Conservation (phyloP, 2,113 vertebrate species). For the Archilochus colubris region DNA sequence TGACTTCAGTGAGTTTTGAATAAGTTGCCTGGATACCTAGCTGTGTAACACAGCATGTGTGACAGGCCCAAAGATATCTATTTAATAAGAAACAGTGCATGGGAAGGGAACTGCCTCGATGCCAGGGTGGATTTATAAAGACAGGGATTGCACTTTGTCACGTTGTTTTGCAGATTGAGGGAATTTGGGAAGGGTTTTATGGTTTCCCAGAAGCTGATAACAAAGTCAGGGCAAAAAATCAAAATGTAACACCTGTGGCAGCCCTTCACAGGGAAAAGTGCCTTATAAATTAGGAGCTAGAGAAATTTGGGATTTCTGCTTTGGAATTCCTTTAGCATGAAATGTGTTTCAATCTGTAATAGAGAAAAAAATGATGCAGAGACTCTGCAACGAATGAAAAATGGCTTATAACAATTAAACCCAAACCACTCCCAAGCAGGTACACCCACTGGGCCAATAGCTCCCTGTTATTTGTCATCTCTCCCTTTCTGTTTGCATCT, state of each 20-base stretch:
- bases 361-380: background rate
- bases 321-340: background rate
- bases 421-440: background rate
- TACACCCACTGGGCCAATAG: background rate
- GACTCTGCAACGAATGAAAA: rapidly evolving
- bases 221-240: background rate
- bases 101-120: background rate
- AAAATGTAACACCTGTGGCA: conserved; percentile 20
- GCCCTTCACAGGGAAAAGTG: background rate
- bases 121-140: background rate
- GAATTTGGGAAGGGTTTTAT: background rate
- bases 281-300: background rate
- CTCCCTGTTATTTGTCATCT: background rate
- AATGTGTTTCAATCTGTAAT: background rate
- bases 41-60: background rate
- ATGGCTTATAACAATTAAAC: background rate
- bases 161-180: background rate
- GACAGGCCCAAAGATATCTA: background rate
- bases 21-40: conserved; percentile 48
- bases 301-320: background rate
- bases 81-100: conserved; percentile 48
- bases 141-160: background rate
- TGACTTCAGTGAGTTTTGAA: conserved; percentile 17
- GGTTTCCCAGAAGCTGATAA: background rate
- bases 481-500: background rate